Conservation (phyloP, 2,888 invertebrate genomes). For the Kryphioiulus occultus region DNA sequence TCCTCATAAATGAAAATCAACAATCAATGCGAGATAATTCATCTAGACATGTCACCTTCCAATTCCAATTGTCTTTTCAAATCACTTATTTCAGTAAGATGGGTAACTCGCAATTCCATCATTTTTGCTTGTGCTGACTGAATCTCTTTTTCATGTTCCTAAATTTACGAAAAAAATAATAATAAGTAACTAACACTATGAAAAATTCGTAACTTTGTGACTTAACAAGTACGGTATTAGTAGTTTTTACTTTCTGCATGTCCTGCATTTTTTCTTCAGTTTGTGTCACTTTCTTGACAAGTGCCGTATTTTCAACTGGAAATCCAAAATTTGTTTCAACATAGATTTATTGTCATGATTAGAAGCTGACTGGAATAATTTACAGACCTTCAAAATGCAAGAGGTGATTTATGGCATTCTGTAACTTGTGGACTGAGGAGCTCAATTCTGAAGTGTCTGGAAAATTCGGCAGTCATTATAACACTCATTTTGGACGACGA, state of each 20-base stretch:
- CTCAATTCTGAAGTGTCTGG: neutral
- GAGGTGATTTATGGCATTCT: neutral
- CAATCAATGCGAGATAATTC: neutral
- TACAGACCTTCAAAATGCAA: slow-evolving; percentile 8
- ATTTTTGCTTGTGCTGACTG: neutral
- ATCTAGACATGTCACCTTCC: neutral
- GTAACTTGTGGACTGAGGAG: neutral
- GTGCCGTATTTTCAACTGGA: neutral
- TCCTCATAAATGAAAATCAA: neutral
- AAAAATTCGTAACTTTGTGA: neutral
- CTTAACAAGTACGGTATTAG: neutral
- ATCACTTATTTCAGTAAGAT: neutral
- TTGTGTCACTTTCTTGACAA: neutral
- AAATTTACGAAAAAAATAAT: neutral
- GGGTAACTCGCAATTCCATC: neutral
- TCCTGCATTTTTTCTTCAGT: neutral
- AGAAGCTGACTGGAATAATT: neutral
- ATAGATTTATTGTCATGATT: neutral
- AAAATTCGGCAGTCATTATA: neutral
- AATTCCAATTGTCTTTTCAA: neutral
- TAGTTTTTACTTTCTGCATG: neutral
- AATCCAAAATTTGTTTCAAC: neutral
- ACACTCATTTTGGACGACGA: too few relatives aligned
- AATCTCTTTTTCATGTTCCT: neutral
- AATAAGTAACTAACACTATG: neutral